phyloP scores from a whole-genome alignment of 2,113 vertebrate species.

The Myxocyprinus asiaticus region DNA sequence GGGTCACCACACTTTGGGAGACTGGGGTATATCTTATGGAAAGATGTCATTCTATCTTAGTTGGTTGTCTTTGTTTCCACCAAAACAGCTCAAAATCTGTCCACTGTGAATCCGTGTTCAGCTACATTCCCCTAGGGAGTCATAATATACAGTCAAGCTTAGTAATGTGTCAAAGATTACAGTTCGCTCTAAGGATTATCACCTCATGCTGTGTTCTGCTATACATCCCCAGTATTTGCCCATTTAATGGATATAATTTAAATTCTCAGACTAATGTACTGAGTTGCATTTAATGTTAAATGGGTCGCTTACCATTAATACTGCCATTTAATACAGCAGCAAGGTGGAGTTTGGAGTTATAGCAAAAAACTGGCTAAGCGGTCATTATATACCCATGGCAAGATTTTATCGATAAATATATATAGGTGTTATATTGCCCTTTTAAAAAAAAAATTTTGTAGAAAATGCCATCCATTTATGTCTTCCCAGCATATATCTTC shows the following conservation, averaged over 20 bases:
- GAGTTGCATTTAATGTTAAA: conserved; percentile 10
- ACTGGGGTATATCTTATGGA: neutral
- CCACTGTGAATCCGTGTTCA: neutral
- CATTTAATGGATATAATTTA: conserved; percentile 18
- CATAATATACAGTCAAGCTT: neutral
- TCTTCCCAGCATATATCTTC: neutral
- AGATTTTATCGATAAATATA: too few species aligned
- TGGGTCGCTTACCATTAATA: neutral
- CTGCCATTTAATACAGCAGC: conserved; percentile 18
- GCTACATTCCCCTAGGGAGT: neutral
- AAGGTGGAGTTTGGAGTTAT: neutral
- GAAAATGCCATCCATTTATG: conserved; percentile 8
- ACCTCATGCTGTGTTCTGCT: neutral
- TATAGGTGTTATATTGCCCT: conserved; percentile 9
- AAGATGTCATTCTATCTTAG: neutral
- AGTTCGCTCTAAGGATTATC: neutral
- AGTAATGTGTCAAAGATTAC: conserved; percentile 7
- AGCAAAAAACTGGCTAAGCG: conserved; percentile 5
- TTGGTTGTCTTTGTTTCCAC: neutral
- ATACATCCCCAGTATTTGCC: neutral
- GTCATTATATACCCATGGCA: conserved; percentile 17
- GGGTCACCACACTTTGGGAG: conserved; percentile 11
- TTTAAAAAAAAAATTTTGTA: too few species aligned
- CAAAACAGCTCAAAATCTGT: conserved; percentile 8
- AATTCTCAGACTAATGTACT: conserved; percentile 1